Base-by-base conservation (phyloP, 2,113 vertebrate species). In the Odocoileus virginianus region DNA sequence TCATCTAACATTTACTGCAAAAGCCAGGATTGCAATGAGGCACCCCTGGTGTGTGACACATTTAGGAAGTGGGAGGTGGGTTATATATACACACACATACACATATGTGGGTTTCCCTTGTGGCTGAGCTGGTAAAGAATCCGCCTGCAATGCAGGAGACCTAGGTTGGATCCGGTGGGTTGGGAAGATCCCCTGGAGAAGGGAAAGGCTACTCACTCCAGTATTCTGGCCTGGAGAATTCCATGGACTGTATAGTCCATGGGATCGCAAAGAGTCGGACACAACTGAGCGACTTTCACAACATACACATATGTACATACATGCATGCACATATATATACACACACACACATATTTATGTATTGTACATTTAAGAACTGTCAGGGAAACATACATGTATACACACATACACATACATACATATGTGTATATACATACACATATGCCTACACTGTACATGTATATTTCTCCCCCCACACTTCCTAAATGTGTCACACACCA, bases 371-470 rank as follows among this genome's bases (percentile, higher is more conserved):
- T 23, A 58, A 16, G 23, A 47, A 55, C 15, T 15, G 30, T 28
- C 1, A 1, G 91, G 23, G 40, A 76, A 47, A 92, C 3, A 45
- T 16, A 23, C 36, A n/a, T 8, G 4, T 30, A 8, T 3, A 84
- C 4, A 36, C 6, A n/a, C 12, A 52, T 1, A 10, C 47, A 54
- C 10, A 82, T 4, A 13, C 5, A 47, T 3, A 43, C 27, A 4
- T 30, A 0, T 79, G 43, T 50, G 43, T 17, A 17, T 28, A 47
- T 30, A 36, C 0, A 4, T 71, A 30, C 7, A 47, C 6, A 25
- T 50, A 1, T 7, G 19, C 7, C 8, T 16, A 21, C 3, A 76
- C 71, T 40, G 0, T 16, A 25, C 7, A 1, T 15, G 11, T 50
- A 4, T 52, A 40, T 27, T 54, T 64, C 27, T 19, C 27, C 3